phyloP scores from a whole-genome alignment of 2,888 invertebrate species.

The Amphipyra tragopoginis region DNA sequence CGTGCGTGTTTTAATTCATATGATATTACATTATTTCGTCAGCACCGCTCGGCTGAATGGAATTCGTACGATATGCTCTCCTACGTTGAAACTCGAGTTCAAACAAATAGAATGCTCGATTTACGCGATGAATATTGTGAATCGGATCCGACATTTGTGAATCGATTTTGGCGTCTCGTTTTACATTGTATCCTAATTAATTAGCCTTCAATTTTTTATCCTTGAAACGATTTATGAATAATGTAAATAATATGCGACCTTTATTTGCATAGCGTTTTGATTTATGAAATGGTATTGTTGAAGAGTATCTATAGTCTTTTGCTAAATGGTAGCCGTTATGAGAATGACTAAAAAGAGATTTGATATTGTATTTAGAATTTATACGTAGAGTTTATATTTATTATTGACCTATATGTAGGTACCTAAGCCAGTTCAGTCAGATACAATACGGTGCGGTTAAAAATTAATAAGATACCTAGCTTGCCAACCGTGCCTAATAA shows the following conservation, averaged over 20 bases:
- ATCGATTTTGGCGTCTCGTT: conserved; percentile 60
- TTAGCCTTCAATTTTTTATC: conserved; percentile 54
- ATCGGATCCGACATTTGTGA: conserved; percentile 65
- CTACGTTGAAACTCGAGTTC: conserved; percentile 82
- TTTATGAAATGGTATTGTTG: conserved; percentile 28
- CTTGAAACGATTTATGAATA: conserved; percentile 47
- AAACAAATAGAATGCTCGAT: conserved; percentile 83
- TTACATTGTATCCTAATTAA: conserved; percentile 63
- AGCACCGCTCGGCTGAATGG: conserved; percentile 74
- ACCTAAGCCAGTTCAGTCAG: conserved; percentile 5
- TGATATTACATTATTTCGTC: conserved; percentile 67
- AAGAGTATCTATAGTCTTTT: conserved; percentile 13
- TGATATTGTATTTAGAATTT: not conserved
- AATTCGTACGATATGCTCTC: conserved; percentile 83
- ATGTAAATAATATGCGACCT: conserved; percentile 46
- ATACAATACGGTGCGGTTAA: conserved; percentile 6
- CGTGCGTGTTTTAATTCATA: conserved; percentile 51
- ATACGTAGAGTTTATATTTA: not conserved
- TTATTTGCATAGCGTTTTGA: conserved; percentile 38
- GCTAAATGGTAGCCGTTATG: not conserved
- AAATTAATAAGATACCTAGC: not conserved
- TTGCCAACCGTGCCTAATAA: conserved; percentile 31
- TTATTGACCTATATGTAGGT: not conserved
- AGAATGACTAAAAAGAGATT: no score
- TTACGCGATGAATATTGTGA: conserved; percentile 75